Evolutionary conservation across 2,797 vertebrate genomes (phyloP).

Genomic region (Notolabrus celidotus): DNA sequence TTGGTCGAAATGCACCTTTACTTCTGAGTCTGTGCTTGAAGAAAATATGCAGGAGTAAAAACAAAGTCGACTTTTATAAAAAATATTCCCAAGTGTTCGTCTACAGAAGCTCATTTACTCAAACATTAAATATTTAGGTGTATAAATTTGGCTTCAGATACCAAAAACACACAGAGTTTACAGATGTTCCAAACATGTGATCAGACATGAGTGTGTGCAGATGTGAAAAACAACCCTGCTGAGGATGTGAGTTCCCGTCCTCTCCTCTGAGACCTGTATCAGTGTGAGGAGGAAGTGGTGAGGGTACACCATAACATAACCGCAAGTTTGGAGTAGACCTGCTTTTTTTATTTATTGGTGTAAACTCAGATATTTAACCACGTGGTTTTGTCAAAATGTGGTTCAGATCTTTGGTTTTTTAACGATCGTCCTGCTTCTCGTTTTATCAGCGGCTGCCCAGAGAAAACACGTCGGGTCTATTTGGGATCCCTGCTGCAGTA

Average conservation of each 20-base stretch:
- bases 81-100: constrained; percentile 6
- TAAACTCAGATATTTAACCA: constrained; percentile 36
- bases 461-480: constrained; percentile 78
- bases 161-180: not conserved
- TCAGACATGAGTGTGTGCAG: constrained; percentile 17
- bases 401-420: constrained; percentile 60
- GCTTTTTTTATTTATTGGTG: constrained; percentile 36
- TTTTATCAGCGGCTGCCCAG: constrained; percentile 71
- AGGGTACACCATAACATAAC: constrained; percentile 47
- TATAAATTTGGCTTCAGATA: constrained; percentile 8
- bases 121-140: constrained; percentile 37
- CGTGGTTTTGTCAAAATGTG: constrained; percentile 55
- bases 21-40: too few relatives aligned
- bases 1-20: too few relatives aligned
- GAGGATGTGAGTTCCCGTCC: constrained; percentile 18
- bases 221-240: constrained; percentile 9
- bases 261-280: constrained; percentile 44
- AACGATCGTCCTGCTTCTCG: constrained; percentile 58
- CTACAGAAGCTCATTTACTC: constrained; percentile 1
- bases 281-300: constrained; percentile 39
- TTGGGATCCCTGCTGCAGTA: constrained; percentile 69
- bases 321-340: constrained; percentile 34
- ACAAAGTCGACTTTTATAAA: too few relatives aligned
- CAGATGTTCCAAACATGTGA: too few relatives aligned
- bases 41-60: too few relatives aligned